These are phyloP conservation scores for Henicopernis longicauda DNA, from an alignment of 2,113 vertebrate species.

Conservation along the genomic window DNA sequence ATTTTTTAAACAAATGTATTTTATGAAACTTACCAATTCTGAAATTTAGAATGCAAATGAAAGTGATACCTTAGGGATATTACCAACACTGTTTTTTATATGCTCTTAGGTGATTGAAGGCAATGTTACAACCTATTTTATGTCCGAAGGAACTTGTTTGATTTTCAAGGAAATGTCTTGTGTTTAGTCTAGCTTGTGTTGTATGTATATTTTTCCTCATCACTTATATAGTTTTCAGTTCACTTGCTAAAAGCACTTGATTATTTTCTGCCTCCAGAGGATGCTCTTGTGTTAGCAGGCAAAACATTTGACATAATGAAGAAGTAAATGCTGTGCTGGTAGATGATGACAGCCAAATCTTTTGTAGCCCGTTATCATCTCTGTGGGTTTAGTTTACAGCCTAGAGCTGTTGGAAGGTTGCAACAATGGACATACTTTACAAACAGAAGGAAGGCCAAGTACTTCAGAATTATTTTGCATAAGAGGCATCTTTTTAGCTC, in stretches of 20 bases:
- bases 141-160: not conserved
- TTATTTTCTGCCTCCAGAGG: constrained; percentile 43
- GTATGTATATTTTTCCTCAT: constrained; percentile 29
- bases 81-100: not conserved
- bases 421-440: constrained; percentile 1
- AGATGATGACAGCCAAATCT: not conserved
- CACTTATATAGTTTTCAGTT: not conserved
- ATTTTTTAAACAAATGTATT: not conserved
- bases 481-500: not conserved
- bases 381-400: constrained; percentile 14
- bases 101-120: not conserved
- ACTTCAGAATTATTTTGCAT: not conserved
- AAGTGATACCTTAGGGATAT: not conserved
- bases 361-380: constrained; percentile 23
- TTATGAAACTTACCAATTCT: not conserved
- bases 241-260: constrained; percentile 19
- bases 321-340: constrained; percentile 11
- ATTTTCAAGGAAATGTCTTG: not conserved
- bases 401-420: constrained; percentile 23
- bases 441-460: not conserved
- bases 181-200: not conserved
- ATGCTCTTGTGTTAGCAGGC: constrained; percentile 38
- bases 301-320: constrained; percentile 36
- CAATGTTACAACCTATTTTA: not conserved
- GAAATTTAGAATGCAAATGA: not conserved